These are phyloP conservation scores for Dione vanillae DNA, from an alignment of 2,888 invertebrate genomes.

Conservation along the genomic window DNA sequence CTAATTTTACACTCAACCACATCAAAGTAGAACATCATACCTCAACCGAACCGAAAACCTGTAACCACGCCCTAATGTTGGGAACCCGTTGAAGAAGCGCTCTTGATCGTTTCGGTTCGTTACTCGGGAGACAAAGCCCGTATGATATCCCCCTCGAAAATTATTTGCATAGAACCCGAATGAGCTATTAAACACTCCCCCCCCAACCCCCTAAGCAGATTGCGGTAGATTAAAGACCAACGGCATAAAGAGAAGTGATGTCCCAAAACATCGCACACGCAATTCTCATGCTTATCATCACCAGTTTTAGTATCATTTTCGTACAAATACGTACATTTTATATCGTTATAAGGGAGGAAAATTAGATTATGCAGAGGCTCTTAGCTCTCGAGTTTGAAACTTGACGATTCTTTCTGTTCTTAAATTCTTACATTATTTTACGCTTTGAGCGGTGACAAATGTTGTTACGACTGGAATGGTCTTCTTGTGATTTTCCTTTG, in stretches of 20 bases:
- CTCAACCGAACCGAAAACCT: constrained; percentile 18
- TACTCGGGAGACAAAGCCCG: constrained; percentile 82
- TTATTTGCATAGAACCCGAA: constrained; percentile 84
- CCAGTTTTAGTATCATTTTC: constrained; percentile 74
- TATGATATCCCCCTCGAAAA: constrained; percentile 76
- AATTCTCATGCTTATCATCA: constrained; percentile 69
- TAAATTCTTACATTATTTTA: constrained; percentile 38
- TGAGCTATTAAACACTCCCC: constrained; percentile 83
- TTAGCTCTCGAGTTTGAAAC: constrained; percentile 68
- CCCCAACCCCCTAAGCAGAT: constrained; percentile 80
- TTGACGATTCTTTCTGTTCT: constrained; percentile 35
- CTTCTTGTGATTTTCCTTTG: constrained; percentile 20
- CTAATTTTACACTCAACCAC: constrained; percentile 27
- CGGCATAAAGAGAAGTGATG: constrained; percentile 68
- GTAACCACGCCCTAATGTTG: constrained; percentile 60
- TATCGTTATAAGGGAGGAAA: constrained; percentile 67
- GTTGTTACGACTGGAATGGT: constrained; percentile 13
- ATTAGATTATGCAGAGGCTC: constrained; percentile 75
- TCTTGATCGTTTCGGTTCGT: constrained; percentile 80
- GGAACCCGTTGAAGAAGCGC: constrained; percentile 74
- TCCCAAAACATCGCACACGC: constrained; percentile 60
- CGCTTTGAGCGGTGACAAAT: constrained; percentile 30
- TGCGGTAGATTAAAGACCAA: constrained; percentile 84
- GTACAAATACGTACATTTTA: constrained; percentile 69
- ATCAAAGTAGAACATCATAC: constrained; percentile 24